A percentile compares a stretch with the other conserved stretches of the same genome.
These are phyloP conservation scores for Nymphicus hollandicus DNA, from an alignment of 2,113 vertebrate species.

Conservation along the genomic window DNA sequence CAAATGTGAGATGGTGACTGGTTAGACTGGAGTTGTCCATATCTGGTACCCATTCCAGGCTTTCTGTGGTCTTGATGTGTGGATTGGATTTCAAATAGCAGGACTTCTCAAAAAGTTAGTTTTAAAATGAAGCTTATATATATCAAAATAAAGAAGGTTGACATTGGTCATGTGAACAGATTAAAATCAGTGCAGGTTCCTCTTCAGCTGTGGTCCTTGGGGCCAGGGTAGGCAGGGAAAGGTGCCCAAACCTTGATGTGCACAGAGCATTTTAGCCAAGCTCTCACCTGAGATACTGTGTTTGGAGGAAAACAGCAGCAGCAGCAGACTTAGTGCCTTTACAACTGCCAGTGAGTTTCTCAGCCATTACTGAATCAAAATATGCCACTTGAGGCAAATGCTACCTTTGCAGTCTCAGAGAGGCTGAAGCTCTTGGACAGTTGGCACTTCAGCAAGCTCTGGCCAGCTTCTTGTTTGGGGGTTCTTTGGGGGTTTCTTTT, in stretches of 20 bases:
- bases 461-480: background rate
- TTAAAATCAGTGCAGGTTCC: background rate
- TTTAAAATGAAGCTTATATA: background rate
- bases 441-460: background rate
- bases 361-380: background rate
- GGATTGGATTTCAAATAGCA: background rate
- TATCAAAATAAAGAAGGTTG: background rate
- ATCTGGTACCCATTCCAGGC: background rate
- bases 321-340: background rate
- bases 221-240: background rate
- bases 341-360: background rate
- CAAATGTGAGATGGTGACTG: background rate
- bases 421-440: background rate
- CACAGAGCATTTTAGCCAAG: background rate
- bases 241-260: rapidly evolving
- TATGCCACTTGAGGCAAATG: background rate
- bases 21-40: background rate
- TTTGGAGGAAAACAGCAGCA: background rate
- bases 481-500: background rate
- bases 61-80: background rate
- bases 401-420: background rate
- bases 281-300: background rate
- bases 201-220: background rate
- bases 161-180: background rate
- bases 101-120: background rate